phyloP scores from a whole-genome alignment of 2,888 invertebrate species.

The Cheilosia impressa region DNA sequence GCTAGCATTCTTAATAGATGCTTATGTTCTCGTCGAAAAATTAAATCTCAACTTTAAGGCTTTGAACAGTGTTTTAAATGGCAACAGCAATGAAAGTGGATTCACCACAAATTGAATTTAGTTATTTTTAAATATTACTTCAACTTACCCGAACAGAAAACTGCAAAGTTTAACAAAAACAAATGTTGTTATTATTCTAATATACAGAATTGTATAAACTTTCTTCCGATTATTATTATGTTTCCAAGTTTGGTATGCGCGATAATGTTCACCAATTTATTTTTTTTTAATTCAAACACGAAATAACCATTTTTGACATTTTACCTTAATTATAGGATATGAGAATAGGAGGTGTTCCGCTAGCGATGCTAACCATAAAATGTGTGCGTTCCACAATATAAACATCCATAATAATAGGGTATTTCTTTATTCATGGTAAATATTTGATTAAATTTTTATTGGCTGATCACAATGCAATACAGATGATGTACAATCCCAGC shows the following conservation, averaged over 20 bases:
- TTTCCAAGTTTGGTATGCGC: background rate
- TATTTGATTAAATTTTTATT: too few relatives aligned
- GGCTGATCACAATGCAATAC: too few relatives aligned
- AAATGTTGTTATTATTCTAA: too few relatives aligned
- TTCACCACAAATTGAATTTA: slow-evolving; percentile 5
- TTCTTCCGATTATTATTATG: too few relatives aligned
- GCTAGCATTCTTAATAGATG: too few relatives aligned
- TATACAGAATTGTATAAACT: too few relatives aligned
- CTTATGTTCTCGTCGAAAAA: background rate
- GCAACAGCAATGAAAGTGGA: slow-evolving; percentile 18
- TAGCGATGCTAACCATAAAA: background rate
- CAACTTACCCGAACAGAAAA: too few relatives aligned
- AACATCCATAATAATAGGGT: too few relatives aligned
- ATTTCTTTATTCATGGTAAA: too few relatives aligned
- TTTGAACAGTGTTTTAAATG: slow-evolving; percentile 22
- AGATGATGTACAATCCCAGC: too few relatives aligned
- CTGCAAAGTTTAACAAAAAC: too few relatives aligned
- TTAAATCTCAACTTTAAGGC: background rate
- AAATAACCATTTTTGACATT: slow-evolving; percentile 36
- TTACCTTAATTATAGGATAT: slow-evolving; percentile 12
- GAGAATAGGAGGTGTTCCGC: slow-evolving; percentile 18
- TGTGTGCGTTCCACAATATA: slow-evolving; percentile 4
- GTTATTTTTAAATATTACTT: background rate
- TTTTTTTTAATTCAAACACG: slow-evolving; percentile 48
- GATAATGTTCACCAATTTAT: slow-evolving; percentile 5